These are phyloP conservation scores for Zophobas atratus DNA, from an alignment of 1,140 invertebrate genomes.

Conservation along the genomic window DNA sequence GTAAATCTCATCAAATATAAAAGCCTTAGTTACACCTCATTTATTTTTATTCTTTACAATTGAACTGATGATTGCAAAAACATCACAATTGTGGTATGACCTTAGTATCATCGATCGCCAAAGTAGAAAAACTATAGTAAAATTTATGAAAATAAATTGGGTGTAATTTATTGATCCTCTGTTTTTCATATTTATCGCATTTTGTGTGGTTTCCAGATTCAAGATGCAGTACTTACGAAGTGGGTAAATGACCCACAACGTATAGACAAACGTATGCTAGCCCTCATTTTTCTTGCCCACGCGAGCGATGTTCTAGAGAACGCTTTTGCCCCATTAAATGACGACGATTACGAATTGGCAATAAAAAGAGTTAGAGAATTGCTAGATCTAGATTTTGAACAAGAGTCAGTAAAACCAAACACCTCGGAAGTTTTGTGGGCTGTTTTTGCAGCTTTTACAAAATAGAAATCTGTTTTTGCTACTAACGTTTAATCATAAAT, in stretches of 20 bases:
- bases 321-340: slow-evolving; percentile 98
- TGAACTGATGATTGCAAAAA: too few species aligned
- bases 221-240: slow-evolving; percentile 95
- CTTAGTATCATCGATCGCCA: too few species aligned
- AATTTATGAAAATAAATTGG: too few species aligned
- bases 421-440: slow-evolving; percentile 97
- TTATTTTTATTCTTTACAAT: too few species aligned
- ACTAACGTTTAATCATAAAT: slow-evolving; percentile 41
- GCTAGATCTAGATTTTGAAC: slow-evolving; percentile 96
- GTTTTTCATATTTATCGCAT: slow-evolving; percentile 43
- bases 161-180: neutral
- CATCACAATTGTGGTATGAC: too few species aligned
- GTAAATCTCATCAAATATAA: slow-evolving; percentile 68
- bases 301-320: slow-evolving; percentile 99
- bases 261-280: slow-evolving; percentile 95
- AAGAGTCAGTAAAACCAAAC: slow-evolving; percentile 89
- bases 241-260: slow-evolving; percentile 99
- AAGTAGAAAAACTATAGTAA: too few species aligned
- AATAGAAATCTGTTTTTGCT: slow-evolving; percentile 75
- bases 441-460: slow-evolving; percentile 97
- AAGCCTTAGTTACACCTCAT: too few species aligned
- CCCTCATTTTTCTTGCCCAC: slow-evolving; percentile 96
- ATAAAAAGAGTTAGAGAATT: slow-evolving; percentile 97
- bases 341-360: slow-evolving; percentile 98
- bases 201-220: slow-evolving; percentile 77